A percentile compares a stretch with the other conserved stretches of the same genome.
phyloP scores from a whole-genome alignment of 2,113 vertebrate species.

The Verasper variegatus region DNA sequence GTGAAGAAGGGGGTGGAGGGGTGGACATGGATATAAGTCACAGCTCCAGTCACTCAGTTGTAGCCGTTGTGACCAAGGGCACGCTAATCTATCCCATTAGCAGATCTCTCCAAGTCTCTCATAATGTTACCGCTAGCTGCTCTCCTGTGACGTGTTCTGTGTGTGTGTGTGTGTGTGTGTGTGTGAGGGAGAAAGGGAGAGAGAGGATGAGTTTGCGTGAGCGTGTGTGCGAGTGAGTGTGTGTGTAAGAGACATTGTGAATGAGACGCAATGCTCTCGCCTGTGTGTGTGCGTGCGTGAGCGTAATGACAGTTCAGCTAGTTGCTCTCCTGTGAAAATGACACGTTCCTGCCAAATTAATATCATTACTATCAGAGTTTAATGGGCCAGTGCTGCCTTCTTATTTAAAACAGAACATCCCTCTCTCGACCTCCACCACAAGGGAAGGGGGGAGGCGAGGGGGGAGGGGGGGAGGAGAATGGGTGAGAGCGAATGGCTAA shows the following conservation, averaged over 20 bases:
- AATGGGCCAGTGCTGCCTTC: conserved; percentile 89
- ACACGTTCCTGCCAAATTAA: conserved; percentile 98
- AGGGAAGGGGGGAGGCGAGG: conserved; percentile 5
- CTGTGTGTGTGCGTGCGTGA: conserved; percentile 39
- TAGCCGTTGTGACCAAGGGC: conserved; percentile 97
- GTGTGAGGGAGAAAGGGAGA: not conserved
- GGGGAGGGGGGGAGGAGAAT: conserved; percentile 10
- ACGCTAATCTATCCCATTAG: conserved; percentile 99
- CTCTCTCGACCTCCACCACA: conserved; percentile 77
- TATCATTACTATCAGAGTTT: conserved; percentile 95
- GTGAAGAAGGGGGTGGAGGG: conserved; percentile 23
- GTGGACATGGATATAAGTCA: conserved; percentile 82
- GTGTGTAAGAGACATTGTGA: conserved; percentile 40
- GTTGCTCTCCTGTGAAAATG: conserved; percentile 99
- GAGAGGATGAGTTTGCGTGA: conserved; percentile 15
- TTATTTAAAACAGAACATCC: conserved; percentile 86
- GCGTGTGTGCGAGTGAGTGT: conserved; percentile 34
- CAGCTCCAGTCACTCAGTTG: conserved; percentile 87
- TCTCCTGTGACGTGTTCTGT: conserved; percentile 87
- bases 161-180: conserved; percentile 43
- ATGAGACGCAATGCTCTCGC: conserved; percentile 29
- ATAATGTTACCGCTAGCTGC: conserved; percentile 98
- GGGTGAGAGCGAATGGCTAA: conserved; percentile 31
- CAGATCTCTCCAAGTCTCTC: conserved; percentile 94
- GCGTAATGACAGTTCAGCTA: conserved; percentile 86